These are phyloP conservation scores for Sciaenops ocellatus DNA, from an alignment of 2,797 vertebrate species.

Conservation along the genomic window DNA sequence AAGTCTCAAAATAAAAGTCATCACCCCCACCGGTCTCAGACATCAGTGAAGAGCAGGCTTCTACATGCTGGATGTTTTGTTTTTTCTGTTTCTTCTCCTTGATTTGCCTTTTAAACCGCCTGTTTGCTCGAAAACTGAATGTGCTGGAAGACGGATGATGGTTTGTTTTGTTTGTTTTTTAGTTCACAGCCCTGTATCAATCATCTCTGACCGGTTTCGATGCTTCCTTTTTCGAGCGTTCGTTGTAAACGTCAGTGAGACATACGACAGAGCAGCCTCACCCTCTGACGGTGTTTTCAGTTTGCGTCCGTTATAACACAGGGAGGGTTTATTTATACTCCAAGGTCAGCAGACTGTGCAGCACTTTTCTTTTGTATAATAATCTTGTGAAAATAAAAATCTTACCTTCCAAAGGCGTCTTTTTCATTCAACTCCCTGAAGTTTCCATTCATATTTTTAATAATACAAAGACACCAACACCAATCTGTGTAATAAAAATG, in stretches of 20 bases:
- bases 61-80: not conserved
- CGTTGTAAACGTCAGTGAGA: conserved; percentile 5
- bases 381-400: conserved; percentile 72
- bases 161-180: no score
- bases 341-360: conserved; percentile 40
- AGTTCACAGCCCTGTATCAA: not conserved
- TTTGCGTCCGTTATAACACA: conserved; percentile 31
- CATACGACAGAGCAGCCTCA: conserved; percentile 26
- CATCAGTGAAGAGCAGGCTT: conserved; percentile 1
- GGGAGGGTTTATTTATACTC: conserved; percentile 63
- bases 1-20: conserved; percentile 15
- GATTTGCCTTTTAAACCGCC: conserved; percentile 11
- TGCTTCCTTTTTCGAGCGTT: not conserved
- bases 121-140: not conserved
- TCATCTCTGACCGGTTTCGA: conserved; percentile 2
- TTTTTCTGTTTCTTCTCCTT: not conserved
- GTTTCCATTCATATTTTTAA: no score
- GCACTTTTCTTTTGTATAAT: conserved; percentile 75
- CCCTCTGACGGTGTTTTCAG: conserved; percentile 7
- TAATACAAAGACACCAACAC: no score
- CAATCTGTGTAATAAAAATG: no score
- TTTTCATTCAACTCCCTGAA: not conserved
- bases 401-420: conserved; percentile 35
- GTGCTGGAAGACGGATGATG: not conserved
- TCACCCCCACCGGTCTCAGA: not conserved